Base-by-base conservation (phyloP, 2,888 invertebrate genomes). In the Eristalis pertinax region DNA sequence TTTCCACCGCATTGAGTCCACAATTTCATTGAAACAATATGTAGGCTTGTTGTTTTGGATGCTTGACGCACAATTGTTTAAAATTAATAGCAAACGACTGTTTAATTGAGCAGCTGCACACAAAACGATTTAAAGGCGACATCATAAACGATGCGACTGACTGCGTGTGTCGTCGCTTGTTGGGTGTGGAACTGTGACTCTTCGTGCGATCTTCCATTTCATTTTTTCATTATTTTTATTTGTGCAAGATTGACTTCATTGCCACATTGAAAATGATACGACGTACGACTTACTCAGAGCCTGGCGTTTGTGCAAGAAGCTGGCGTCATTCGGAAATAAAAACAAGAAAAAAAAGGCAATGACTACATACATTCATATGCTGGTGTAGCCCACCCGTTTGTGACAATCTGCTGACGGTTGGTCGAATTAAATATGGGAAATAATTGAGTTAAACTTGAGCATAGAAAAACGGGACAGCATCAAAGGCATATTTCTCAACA, bases 1-100 rank as follows among this genome's bases (percentile, higher is more conserved):
- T 82, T 77, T 77, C 69, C 64, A 82, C 38, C 73, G n/a, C 68
- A 69, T 68, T 73, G 76, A 35, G 75, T 64, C 73, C 77, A 43
- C 76, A 43, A 29, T 70, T 85, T 50, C 73, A 73, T 85, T 85
- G 29, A 85, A 35, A 19, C 43, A 81, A 72, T 50, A 70, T 76
- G 81, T 60, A 29, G 43, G 50, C n/a, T 50, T 50, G 50, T 50
- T 68, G 38, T 38, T 38, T 38, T 62, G 58, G 63, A 81, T 68
- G 81, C 73, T 85, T 85, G 85, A 85, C 85, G 82, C 77, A 85
- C 85, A 85, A 85, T 85, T 85, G 82, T 81, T 81, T 85, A 85
- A 85, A 82, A 85, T 85, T 82, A 85, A 85, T 85, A 38, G 76
- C 82, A 73, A 85, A 82, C 85, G 85, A 69, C 67, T 82, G 65